Evolutionary conservation across 2,113 vertebrate genomes (phyloP).

Genomic region (Mesitornis unicolor): DNA sequence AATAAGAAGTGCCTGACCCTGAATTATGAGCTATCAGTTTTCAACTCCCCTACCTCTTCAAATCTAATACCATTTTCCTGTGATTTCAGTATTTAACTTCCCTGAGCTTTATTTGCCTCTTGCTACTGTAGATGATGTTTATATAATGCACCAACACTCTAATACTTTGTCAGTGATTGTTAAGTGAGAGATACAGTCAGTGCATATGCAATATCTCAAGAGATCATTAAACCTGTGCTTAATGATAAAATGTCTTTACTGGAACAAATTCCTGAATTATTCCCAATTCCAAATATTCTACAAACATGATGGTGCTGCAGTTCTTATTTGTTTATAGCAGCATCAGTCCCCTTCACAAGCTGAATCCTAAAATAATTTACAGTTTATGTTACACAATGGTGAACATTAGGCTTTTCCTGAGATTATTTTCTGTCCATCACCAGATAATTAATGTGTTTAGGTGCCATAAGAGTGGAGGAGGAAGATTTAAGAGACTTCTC

Average conservation of each 20-base stretch:
- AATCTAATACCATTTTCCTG: not conserved
- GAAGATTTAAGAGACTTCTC: not conserved
- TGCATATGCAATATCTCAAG: not conserved
- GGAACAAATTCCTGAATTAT: not conserved
- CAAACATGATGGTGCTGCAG: not conserved
- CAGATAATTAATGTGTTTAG: not conserved
- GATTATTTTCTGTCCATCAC: not conserved
- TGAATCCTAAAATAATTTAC: not conserved
- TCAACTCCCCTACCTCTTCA: constrained; percentile 5
- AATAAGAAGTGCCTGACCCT: constrained; percentile 27
- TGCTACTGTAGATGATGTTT: not conserved
- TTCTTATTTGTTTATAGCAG: not conserved
- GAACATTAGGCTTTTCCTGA: not conserved
- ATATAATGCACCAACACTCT: not conserved
- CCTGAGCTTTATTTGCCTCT: not conserved
- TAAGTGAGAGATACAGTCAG: not conserved
- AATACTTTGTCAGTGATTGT: not conserved
- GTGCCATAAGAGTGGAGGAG: not conserved
- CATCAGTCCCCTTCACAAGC: not conserved
- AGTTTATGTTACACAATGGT: not conserved
- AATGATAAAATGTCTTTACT: not conserved
- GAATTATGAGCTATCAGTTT: constrained; percentile 42
- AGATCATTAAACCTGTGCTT: not conserved
- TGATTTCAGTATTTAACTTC: constrained; percentile 29
- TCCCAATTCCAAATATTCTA: not conserved